A percentile compares a stretch with the other conserved stretches of the same genome.
phyloP scores from a whole-genome alignment of 2,888 invertebrate species.

The Tipula lateralis region DNA sequence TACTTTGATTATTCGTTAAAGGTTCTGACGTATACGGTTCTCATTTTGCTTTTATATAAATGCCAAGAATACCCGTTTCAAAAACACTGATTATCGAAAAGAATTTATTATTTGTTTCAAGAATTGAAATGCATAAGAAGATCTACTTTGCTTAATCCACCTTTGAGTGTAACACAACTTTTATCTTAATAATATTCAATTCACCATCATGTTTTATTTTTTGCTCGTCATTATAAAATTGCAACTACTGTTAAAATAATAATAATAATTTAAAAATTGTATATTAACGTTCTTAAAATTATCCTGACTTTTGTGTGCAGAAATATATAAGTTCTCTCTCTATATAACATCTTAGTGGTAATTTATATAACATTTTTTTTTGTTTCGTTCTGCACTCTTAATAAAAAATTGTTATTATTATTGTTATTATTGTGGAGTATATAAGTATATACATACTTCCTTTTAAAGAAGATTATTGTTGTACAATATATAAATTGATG shows the following conservation, averaged over 20 bases:
- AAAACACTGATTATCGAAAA: too few relatives aligned
- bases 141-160: background rate
- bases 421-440: background rate
- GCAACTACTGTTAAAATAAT: constrained; percentile 9
- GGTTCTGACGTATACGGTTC: too few relatives aligned
- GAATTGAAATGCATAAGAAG: background rate
- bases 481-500: constrained; percentile 15
- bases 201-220: background rate
- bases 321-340: background rate
- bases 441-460: background rate
- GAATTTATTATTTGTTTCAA: background rate
- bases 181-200: background rate
- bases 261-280: background rate
- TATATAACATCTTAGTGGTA: background rate
- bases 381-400: background rate
- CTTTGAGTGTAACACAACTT: background rate
- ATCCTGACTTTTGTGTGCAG: background rate
- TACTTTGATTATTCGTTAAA: too few relatives aligned
- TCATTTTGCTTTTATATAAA: too few relatives aligned
- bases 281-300: background rate
- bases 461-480: background rate
- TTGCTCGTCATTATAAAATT: background rate
- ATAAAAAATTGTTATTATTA: background rate
- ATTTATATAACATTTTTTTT: background rate
- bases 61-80: too few relatives aligned